phyloP scores from a whole-genome alignment of 2,797 vertebrate genomes.

The Lagodon rhomboides region DNA sequence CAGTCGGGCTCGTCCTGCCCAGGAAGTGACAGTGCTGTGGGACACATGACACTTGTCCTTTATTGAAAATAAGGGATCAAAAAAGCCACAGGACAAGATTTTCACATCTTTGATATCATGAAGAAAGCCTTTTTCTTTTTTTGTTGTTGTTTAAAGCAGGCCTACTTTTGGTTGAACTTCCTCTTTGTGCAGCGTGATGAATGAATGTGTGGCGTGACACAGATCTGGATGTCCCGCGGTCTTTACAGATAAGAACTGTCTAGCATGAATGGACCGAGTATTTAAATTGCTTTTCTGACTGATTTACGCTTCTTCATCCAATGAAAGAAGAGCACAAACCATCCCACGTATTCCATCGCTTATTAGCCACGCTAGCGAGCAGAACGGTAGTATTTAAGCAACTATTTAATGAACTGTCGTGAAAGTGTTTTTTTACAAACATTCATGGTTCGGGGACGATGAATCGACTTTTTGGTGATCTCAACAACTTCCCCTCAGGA shows the following conservation, averaged over 20 bases:
- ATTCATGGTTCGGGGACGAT: not conserved
- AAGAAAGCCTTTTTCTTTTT: slow-evolving; percentile 27
- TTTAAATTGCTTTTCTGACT: not conserved
- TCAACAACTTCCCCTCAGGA: no score
- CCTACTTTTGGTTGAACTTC: not conserved
- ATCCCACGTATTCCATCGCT: not conserved
- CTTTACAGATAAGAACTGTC: not conserved
- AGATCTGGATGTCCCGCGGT: not conserved
- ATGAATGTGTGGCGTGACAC: slow-evolving; percentile 6
- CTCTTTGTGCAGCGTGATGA: slow-evolving; percentile 16
- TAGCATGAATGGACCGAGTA: not conserved
- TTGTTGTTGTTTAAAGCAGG: slow-evolving; percentile 23
- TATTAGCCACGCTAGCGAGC: no score
- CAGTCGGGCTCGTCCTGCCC: not conserved
- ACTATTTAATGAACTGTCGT: not conserved
- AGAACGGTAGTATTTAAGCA: not conserved
- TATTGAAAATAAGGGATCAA: slow-evolving; percentile 4
- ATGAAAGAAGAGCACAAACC: not conserved
- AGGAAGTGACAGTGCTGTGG: slow-evolving; percentile 20
- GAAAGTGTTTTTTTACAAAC: no score
- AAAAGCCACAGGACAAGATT: slow-evolving; percentile 3
- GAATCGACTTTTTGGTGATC: not conserved
- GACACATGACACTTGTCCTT: slow-evolving; percentile 13
- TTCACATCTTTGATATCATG: slow-evolving; percentile 20
- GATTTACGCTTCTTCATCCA: no score